Percentiles rank a stretch among this genome's conserved stretches.
Evolutionary conservation across 2,888 invertebrate genomes (phyloP).

Genomic region (Allacma fusca): DNA sequence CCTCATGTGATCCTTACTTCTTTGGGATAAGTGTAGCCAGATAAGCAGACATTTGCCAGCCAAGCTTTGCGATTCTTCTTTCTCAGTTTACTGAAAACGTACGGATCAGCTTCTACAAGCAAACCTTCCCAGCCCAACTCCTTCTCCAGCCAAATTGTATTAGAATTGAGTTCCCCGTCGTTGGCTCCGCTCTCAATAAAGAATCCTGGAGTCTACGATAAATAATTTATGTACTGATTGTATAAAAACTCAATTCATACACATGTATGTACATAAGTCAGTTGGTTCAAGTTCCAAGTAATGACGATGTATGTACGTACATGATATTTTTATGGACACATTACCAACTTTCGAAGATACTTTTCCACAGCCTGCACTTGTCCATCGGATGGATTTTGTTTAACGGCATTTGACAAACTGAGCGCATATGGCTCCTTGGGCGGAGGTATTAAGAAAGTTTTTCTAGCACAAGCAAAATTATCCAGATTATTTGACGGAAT

Average conservation of each 20-base stretch:
- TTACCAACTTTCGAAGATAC: conserved; percentile 32
- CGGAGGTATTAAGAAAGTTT: conserved; percentile 33
- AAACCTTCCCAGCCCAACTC: conserved; percentile 44
- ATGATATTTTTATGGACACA: too few species aligned
- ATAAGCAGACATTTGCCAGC: conserved; percentile 42
- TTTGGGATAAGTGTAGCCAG: conserved; percentile 33
- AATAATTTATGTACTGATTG: too few species aligned
- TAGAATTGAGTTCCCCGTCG: conserved; percentile 43
- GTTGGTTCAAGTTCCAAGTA: too few species aligned
- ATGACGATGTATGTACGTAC: too few species aligned
- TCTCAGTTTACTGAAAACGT: conserved; percentile 30
- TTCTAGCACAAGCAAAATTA: conserved; percentile 8
- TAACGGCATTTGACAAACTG: conserved; percentile 27
- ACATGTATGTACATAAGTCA: too few species aligned
- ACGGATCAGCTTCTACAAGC: conserved; percentile 44
- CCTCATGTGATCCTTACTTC: conserved; percentile 24
- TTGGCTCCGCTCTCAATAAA: conserved; percentile 48
- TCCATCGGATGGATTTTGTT: conserved; percentile 37
- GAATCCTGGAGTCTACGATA: conserved; percentile 39
- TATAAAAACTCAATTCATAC: too few species aligned
- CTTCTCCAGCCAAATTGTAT: conserved; percentile 42
- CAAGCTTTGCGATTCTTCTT: conserved; percentile 45
- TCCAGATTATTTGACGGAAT: neutral
- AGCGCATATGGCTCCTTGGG: conserved; percentile 26
- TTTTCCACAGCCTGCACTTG: conserved; percentile 41